phyloP scores from a whole-genome alignment of 1,140 invertebrate species.

The Oreohelix idahoensis region DNA sequence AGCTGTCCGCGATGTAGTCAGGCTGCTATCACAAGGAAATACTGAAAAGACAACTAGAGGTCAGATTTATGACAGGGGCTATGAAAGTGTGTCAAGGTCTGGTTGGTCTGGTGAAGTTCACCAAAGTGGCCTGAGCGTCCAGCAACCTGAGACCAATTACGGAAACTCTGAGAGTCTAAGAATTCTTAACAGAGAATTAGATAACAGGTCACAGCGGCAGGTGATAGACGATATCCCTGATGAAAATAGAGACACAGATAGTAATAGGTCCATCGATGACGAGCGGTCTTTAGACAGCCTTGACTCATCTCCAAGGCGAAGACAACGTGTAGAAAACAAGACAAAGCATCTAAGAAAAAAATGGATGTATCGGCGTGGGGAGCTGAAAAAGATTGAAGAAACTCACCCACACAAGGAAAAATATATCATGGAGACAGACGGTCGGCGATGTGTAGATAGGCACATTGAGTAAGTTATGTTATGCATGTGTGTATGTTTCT shows the following conservation, averaged over 20 bases:
- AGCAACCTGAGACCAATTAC: not conserved
- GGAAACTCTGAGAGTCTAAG: not conserved
- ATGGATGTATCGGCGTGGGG: not conserved
- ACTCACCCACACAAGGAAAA: not conserved
- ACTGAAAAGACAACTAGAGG: not conserved
- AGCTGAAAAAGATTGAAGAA: not conserved
- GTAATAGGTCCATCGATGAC: not conserved
- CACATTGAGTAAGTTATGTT: slow-evolving; percentile 9
- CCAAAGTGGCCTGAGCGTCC: not conserved
- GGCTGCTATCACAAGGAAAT: not conserved
- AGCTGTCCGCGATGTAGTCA: not conserved
- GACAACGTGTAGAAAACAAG: not conserved
- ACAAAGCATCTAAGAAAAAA: not conserved
- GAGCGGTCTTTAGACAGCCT: not conserved
- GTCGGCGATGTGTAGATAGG: not conserved
- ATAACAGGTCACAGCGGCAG: not conserved
- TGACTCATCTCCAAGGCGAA: not conserved
- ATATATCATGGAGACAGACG: not conserved
- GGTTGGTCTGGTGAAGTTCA: not conserved
- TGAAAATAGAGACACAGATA: not conserved
- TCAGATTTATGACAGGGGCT: not conserved
- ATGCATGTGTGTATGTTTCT: too few species aligned
- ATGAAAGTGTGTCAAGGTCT: not conserved
- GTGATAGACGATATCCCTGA: not conserved
- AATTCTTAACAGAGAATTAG: not conserved